A percentile compares a stretch with the other conserved stretches of the same genome.
phyloP scores from a whole-genome alignment of 2,797 vertebrate genomes.

The Sibirionetta formosa region DNA sequence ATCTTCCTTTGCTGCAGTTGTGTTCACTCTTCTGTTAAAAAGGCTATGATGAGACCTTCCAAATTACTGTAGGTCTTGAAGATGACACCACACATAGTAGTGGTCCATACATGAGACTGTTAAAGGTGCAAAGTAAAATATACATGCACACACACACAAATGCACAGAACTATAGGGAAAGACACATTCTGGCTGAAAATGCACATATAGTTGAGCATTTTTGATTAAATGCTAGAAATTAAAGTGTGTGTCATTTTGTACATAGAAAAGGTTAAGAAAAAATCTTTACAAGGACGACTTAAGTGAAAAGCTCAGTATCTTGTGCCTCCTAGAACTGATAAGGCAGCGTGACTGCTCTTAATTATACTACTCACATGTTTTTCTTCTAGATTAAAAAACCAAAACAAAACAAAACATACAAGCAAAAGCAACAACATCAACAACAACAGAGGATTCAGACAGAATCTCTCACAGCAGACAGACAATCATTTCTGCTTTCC shows the following conservation, averaged over 20 bases:
- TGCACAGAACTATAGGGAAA: neutral
- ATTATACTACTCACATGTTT: neutral
- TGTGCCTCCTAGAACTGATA: neutral
- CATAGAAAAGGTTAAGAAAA: neutral
- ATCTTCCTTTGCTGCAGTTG: neutral
- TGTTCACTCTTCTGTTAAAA: neutral
- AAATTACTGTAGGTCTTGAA: neutral
- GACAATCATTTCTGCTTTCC: conserved; percentile 6
- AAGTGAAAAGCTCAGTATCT: fast-evolving
- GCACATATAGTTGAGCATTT: neutral
- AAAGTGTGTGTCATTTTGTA: neutral
- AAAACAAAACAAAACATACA: too few species aligned
- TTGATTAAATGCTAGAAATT: neutral
- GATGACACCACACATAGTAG: neutral
- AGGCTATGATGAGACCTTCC: neutral
- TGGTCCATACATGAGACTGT: neutral
- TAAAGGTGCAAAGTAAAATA: neutral
- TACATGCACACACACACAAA: too few species aligned
- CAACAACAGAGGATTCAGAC: neutral
- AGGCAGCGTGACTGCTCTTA: neutral
- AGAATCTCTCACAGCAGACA: neutral
- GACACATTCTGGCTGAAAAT: neutral
- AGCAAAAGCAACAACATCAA: too few species aligned
- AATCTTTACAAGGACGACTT: neutral
- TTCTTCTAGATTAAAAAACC: neutral